A percentile compares a stretch with the other conserved stretches of the same genome.
Conservation (phyloP, 2,113 vertebrate genomes). For the Lycaon pictus region DNA sequence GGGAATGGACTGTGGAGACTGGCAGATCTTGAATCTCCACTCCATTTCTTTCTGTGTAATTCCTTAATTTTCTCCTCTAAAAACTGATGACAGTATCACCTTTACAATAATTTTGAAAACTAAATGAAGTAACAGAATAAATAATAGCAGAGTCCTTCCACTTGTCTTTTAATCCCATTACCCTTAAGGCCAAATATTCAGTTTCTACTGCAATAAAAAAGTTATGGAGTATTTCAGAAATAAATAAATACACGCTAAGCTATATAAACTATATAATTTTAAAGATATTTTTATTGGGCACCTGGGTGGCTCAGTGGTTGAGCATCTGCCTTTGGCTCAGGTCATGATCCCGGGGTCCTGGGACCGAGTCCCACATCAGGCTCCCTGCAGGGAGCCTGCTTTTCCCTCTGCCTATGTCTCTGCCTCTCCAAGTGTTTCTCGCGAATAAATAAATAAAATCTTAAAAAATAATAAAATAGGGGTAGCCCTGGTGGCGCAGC, state of each 20-base stretch:
- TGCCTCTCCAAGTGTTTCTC: too few species aligned
- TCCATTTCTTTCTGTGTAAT: neutral
- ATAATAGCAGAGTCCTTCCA: neutral
- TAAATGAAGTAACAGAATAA: slow-evolving; percentile 37
- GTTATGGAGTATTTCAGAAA: slow-evolving; percentile 22
- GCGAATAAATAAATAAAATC: too few species aligned
- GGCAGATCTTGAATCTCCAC: neutral
- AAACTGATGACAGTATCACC: slow-evolving; percentile 23
- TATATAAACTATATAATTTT: neutral
- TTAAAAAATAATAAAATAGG: too few species aligned
- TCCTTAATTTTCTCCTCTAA: slow-evolving; percentile 19
- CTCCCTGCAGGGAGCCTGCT: too few species aligned
- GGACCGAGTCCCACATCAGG: too few species aligned
- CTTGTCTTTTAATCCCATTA: neutral
- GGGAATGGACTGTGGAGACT: neutral
- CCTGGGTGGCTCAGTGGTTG: too few species aligned
- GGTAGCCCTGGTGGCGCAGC: too few species aligned
- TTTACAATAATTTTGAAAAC: neutral
- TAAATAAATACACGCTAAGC: neutral
- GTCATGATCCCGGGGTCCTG: too few species aligned
- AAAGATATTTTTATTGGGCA: too few species aligned
- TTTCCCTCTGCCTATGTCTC: too few species aligned
- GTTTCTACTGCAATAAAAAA: neutral
- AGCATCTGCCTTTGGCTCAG: too few species aligned
- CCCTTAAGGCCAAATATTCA: slow-evolving; percentile 21